Evolutionary conservation across 2,888 invertebrate genomes (phyloP), one percentile per base, ranked within the genome.

Genomic region (Trichopria drosophilae): DNA sequence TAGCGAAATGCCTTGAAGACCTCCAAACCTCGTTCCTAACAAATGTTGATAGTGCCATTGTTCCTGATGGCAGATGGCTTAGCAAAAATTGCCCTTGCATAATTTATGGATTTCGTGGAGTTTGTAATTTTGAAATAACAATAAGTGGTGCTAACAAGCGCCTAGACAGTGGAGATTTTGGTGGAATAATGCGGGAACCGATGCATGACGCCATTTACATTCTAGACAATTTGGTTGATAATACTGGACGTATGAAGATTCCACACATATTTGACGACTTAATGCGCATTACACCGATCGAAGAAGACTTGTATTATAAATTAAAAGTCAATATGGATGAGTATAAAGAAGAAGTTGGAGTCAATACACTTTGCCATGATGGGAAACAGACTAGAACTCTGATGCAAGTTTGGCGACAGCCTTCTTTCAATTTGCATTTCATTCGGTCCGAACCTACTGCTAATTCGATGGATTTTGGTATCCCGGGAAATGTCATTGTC

Each of bases 351-450:
- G 53, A 37, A 13, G 57, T 60, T 6, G 51, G 55, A 1, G 51
- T 63, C 9, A 44, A 51, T 1, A 58, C 44, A 12, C 56, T 65
- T 13, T 45, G 46, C 4, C 45, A 56, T 15, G 44, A 39, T 7
- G 59, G 48, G 10, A 51, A 56, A 34, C 20, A 57, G 12, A 62
- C 58, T 32, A 39, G 51, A 12, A 55, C 60, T n/a, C 51, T 65
- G 5, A 78, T 79, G 78, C 69, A 73, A 39, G 75, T 76, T 40
- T 79, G 79, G 79, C 65, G 79, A 23, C 51, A 62, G 57, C 65
- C 65, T 1, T 53, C 53, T 28, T 62, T 64, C 42, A 58, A 57
- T 53, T 31, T 65, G 18, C 63, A 65, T 37, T 60, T 48, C 24
- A 54, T 65, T n/a, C n/a, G n/a, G n/a, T n/a, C 24, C 46, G 60